These are phyloP conservation scores for Galeruca laticollis DNA, from an alignment of 2,888 invertebrate species.

Conservation along the genomic window DNA sequence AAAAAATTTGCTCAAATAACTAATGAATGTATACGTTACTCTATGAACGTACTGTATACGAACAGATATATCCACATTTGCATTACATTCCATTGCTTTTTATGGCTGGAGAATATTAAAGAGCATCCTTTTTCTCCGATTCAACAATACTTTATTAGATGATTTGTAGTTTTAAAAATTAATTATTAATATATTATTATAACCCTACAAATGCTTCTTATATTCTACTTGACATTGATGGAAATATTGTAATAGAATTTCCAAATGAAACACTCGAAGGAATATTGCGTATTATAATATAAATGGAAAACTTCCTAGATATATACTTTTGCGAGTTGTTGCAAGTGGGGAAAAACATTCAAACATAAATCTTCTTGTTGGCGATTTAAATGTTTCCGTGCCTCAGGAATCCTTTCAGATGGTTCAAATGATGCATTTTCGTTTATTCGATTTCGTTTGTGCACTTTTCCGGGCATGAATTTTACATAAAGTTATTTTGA, in stretches of 20 bases:
- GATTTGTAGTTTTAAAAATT: too few relatives aligned
- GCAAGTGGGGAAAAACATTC: constrained; percentile 9
- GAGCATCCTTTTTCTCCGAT: too few relatives aligned
- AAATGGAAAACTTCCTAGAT: constrained; percentile 9
- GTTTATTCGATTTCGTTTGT: constrained; percentile 34
- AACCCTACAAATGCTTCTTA: too few relatives aligned
- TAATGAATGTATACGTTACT: too few relatives aligned
- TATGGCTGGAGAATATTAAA: too few relatives aligned
- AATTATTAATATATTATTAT: too few relatives aligned
- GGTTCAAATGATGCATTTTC: constrained; percentile 34
- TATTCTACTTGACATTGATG: too few relatives aligned
- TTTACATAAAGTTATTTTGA: constrained; percentile 19
- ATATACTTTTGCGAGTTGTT: constrained; percentile 15
- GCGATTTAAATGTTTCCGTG: constrained; percentile 21
- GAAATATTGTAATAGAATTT: not conserved
- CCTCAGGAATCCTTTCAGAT: constrained; percentile 31
- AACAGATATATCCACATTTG: too few relatives aligned
- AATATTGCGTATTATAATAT: not conserved
- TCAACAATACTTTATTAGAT: too few relatives aligned
- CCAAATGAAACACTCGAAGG: not conserved
- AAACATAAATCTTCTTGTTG: constrained; percentile 26
- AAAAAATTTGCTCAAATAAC: too few relatives aligned
- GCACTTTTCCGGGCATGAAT: constrained; percentile 36
- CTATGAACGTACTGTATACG: too few relatives aligned
- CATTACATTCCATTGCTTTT: too few relatives aligned